A percentile compares a stretch with the other conserved stretches of the same genome.
phyloP scores from a whole-genome alignment of 2,888 invertebrate genomes.

The Chalcis sispes region DNA sequence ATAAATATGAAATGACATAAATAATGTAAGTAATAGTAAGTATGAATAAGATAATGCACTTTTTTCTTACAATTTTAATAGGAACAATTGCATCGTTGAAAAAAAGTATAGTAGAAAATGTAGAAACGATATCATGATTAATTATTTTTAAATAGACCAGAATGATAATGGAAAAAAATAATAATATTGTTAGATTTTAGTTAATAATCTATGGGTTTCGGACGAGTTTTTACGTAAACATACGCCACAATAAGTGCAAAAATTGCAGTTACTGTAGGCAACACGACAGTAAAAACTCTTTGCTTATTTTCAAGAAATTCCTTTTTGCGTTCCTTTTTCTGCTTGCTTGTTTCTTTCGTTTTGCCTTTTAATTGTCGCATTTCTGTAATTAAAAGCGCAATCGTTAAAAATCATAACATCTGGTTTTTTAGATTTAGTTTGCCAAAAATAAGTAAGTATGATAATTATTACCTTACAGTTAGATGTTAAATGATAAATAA shows the following conservation, averaged over 20 bases:
- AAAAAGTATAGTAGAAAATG: neutral
- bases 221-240: constrained; percentile 88
- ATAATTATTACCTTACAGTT: no score
- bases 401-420: constrained; percentile 11
- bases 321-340: constrained; percentile 89
- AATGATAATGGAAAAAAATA: constrained; percentile 30
- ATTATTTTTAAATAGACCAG: neutral
- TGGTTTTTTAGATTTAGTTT: no score
- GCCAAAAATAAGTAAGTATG: no score
- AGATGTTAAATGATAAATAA: no score
- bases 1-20: constrained; percentile 15
- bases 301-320: constrained; percentile 88
- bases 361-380: constrained; percentile 90
- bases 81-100: constrained; percentile 6
- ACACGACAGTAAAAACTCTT: constrained; percentile 86
- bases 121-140: constrained; percentile 1
- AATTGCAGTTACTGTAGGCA: constrained; percentile 84
- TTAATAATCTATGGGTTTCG: constrained; percentile 75
- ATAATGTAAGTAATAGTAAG: constrained; percentile 19
- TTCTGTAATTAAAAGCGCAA: constrained; percentile 18
- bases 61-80: constrained; percentile 17
- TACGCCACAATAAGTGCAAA: constrained; percentile 85
- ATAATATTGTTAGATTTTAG: constrained; percentile 35
- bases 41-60: constrained; percentile 23
- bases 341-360: constrained; percentile 88